Conservation (phyloP, 2,113 vertebrate genomes). For the Centrocercus urophasianus region DNA sequence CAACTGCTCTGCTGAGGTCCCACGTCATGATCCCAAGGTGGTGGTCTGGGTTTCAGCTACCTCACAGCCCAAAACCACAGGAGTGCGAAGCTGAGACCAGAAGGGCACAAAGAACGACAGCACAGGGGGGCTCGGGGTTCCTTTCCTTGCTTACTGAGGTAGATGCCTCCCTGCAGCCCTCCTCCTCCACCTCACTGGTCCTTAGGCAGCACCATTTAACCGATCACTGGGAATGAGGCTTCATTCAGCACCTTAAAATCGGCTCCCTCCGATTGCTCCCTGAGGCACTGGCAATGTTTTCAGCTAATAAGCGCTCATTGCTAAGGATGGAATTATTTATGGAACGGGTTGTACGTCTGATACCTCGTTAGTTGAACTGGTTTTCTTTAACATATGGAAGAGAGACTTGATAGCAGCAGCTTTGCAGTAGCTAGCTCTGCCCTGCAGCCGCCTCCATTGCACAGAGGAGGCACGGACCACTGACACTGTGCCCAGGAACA, state of each 20-base stretch:
- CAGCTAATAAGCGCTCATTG: background rate
- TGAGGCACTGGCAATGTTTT: background rate
- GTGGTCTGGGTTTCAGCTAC: background rate
- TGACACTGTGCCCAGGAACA: rapidly evolving
- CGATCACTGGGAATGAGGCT: background rate
- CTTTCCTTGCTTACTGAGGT: background rate
- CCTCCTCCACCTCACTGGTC: background rate
- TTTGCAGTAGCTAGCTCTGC: background rate
- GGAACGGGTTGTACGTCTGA: background rate
- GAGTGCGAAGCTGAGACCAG: background rate
- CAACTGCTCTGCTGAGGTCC: background rate
- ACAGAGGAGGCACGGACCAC: background rate
- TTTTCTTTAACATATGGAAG: background rate
- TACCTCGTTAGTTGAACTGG: background rate
- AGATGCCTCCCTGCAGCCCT: background rate
- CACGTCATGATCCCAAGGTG: rapidly evolving
- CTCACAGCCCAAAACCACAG: background rate
- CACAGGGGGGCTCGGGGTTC: background rate
- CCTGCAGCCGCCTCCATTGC: background rate
- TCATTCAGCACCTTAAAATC: slow-evolving; percentile 11
- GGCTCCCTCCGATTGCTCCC: background rate
- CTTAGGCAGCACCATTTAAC: background rate
- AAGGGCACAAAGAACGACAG: background rate
- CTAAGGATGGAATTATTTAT: background rate
- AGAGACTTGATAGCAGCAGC: background rate